These are phyloP conservation scores for Arenicola marina DNA, from an alignment of 2,888 invertebrate species.

Conservation along the genomic window DNA sequence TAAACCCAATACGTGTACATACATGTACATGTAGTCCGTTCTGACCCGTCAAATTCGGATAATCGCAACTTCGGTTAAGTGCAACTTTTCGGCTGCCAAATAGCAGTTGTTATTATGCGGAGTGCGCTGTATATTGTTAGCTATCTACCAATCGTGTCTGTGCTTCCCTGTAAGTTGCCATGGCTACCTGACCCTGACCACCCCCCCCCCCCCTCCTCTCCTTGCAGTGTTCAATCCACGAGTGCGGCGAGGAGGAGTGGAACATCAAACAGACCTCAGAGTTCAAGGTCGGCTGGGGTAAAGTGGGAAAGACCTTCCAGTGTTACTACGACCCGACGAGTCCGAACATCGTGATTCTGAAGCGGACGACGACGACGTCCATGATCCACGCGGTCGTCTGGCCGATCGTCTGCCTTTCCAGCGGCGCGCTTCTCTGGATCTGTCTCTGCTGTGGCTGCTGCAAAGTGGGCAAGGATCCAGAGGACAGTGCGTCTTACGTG, in stretches of 20 bases:
- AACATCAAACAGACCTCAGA: not conserved
- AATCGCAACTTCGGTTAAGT: no score
- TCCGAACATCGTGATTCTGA: not conserved
- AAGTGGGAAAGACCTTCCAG: not conserved
- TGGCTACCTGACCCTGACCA: no score
- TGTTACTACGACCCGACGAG: not conserved
- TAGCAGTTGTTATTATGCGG: no score
- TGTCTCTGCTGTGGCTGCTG: not conserved
- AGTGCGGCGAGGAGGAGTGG: not conserved
- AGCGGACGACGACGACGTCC: not conserved
- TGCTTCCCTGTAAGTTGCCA: no score
- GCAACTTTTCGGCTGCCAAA: no score
- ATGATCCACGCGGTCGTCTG: not conserved
- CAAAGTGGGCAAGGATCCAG: not conserved
- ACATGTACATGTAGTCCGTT: no score
- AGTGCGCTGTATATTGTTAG: no score
- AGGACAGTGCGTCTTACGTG: no score
- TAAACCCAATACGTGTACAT: no score
- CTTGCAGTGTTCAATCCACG: not conserved
- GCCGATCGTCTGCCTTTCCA: not conserved
- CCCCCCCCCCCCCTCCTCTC: no score
- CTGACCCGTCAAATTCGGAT: no score
- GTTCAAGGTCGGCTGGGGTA: not conserved
- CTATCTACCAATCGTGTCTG: no score
- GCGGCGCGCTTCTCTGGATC: not conserved